Conservation (phyloP, 2,113 vertebrate species). For the Gila orcuttii region DNA sequence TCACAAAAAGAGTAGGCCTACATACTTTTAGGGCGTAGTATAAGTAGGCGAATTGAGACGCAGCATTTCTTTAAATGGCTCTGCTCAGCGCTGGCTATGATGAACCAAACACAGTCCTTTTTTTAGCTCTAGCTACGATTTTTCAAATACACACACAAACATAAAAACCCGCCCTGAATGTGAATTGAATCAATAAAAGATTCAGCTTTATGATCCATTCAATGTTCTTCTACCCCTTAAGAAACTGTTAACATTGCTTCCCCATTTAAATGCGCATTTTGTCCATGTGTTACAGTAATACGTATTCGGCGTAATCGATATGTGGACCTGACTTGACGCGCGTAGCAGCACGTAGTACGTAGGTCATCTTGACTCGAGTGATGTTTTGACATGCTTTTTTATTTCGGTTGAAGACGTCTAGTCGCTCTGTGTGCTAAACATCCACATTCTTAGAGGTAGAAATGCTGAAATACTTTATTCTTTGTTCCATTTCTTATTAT, state of each 20-base stretch:
- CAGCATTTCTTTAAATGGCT: no score
- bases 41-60: no score
- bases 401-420: not conserved
- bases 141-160: not conserved
- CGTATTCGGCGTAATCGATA: not conserved
- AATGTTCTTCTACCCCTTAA: not conserved
- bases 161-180: not conserved
- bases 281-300: slow-evolving; percentile 17
- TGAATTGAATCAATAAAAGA: not conserved
- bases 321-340: no score
- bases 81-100: not conserved
- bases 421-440: not conserved
- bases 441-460: not conserved
- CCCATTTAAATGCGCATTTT: not conserved
- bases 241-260: no score
- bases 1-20: no score
- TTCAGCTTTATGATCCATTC: not conserved
- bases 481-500: not conserved
- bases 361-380: not conserved
- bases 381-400: not conserved
- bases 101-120: not conserved
- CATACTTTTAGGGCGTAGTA: no score
- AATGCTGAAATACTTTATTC: no score
- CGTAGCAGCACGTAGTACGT: no score
- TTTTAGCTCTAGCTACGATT: not conserved